Base-by-base conservation (phyloP, 2,888 invertebrate species). In the Tachina lurida region DNA sequence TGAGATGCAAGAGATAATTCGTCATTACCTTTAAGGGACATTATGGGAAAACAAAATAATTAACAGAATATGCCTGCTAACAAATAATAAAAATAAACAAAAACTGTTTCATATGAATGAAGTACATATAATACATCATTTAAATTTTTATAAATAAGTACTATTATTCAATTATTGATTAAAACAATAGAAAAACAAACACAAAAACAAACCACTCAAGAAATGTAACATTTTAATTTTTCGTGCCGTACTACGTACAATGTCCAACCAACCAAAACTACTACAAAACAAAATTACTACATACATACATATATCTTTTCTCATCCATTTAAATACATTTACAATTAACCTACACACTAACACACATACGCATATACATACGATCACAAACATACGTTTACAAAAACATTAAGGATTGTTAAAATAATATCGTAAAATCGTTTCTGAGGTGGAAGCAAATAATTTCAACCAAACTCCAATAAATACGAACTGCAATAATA, bases 141-240 rank as follows among this genome's bases (percentile, higher is more conserved):
- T 49, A 60, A 74, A 62, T 77, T 82, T 83, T 65, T 67, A 63
- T 83, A 83, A 58, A 54, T 83, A 71, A 83, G 68, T 67, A 65
- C 58, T 68, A 74, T 76, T 77, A 76, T 71, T 63, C 39, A 58
- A 58, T 60, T 58, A 71, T 67, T 77, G 49, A 71, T 58, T 45
- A 76, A 39, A 56, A 22, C 10, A 68, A 58, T 49, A 58, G 56
- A 77, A 65, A 49, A 52, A 58, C 45, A 76, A 47, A 68, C 47
- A 49, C 22, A 49, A 67, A 70, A 63, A 56, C 39, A 39, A 68
- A 81, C 15, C n/a, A 39, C 45, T 62, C 10, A 65, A 68, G 65
- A 74, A 54, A 45, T 49, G 22, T 56, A 68, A 52, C 17, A 73
- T 67, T 68, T 70, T 71, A 45, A 45, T 31, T 70, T 79, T 79